Evolutionary conservation across 2,113 vertebrate species (phyloP), one percentile per base, ranked within the genome.

Genomic region (Ptyas mucosa): DNA sequence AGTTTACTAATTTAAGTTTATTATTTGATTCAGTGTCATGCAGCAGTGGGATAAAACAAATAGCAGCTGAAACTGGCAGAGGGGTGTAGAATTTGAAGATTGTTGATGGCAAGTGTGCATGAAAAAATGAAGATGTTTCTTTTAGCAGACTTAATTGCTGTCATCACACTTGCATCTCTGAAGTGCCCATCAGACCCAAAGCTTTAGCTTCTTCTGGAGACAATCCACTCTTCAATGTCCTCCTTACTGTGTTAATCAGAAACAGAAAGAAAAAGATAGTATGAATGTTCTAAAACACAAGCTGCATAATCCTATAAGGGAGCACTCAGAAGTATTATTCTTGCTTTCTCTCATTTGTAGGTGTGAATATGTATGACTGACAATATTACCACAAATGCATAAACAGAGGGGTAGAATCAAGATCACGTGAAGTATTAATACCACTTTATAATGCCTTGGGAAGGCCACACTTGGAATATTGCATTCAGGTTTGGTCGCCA

Each of bases 161-260:
- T 99, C 98, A 99, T 99, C 98, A 99, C 97, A 99, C 98, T 95
- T 99, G 98, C 98, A 99, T 98, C 97, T 99, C 99, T 0, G 99
- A 98, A 89, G 98, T 98, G 93, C 98, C 98, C 92, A 99, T 98
- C 94, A 99, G 97, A 92, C 99, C 99, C 89, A 99, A 98, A 90
- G 99, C 98, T 94, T 98, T 98, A 87, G 99, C 99, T 97, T 99
- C 99, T 97, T 99, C 99, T 34, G 98, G 97, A 15, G 98, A 99
- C 97, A 99, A 96, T 93, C 99, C 99, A 0, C 96, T 99, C 98
- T 99, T 99, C 97, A 99, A 97, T 90, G 99, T 99, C 97, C 99
- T 98, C 94, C 99, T 98, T 96, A 99, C 99, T 99, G 97, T 49
- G 52, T 4, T 4, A 61, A 87, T 69, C 43, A 52, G 1, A 85